Percentiles rank a stretch among this genome's conserved stretches.
phyloP scores from a whole-genome alignment of 1,140 invertebrate genomes.

The Leptonema lineaticorne region DNA sequence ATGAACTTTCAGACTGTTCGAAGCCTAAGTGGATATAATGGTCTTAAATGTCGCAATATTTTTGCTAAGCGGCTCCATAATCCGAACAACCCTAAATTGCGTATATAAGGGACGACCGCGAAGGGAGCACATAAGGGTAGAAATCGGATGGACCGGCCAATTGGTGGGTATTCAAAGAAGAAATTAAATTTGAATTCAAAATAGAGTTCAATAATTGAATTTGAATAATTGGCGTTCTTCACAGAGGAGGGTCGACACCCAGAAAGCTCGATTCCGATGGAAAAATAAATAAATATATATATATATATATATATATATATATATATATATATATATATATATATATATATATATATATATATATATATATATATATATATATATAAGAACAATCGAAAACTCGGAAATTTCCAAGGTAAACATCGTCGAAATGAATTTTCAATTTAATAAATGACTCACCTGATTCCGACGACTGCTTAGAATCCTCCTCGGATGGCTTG shows the following conservation, averaged over 20 bases:
- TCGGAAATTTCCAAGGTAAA: background rate
- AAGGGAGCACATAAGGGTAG: background rate
- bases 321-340: background rate
- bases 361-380: background rate
- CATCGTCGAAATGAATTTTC: background rate
- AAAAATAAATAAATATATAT: too few species aligned
- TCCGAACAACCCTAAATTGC: conserved; percentile 2
- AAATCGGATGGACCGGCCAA: background rate
- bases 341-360: too few species aligned
- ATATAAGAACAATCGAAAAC: background rate
- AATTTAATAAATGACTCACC: background rate
- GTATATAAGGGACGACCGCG: too few species aligned
- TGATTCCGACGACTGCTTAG: background rate
- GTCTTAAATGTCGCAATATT: conserved; percentile 17
- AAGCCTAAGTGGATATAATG: conserved; percentile 5
- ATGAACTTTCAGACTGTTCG: background rate
- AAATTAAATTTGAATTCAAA: conserved; percentile 36
- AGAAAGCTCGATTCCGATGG: too few species aligned
- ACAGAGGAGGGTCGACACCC: conserved; percentile 5
- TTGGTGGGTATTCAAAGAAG: conserved; percentile 4
- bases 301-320: background rate
- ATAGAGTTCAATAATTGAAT: conserved; percentile 38
- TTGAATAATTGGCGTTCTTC: conserved; percentile 39
- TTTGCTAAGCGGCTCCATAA: background rate
- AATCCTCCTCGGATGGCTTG: background rate